Evolutionary conservation across 2,113 vertebrate genomes (phyloP).

Genomic region (Pelobates fuscus): DNA sequence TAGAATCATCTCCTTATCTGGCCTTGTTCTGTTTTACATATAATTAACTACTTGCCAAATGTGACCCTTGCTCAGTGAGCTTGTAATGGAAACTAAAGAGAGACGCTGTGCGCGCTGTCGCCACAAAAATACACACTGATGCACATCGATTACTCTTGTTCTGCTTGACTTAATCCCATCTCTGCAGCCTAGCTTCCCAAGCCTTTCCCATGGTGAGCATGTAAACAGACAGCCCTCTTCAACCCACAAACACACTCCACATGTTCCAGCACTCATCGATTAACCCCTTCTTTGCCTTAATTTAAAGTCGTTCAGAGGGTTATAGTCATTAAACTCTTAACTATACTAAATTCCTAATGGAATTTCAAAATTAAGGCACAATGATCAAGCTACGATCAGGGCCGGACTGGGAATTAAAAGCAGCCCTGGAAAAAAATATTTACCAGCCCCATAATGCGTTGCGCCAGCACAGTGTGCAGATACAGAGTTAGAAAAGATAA

Average conservation of each 20-base stretch:
- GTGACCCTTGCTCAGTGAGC: neutral
- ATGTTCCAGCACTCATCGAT: neutral
- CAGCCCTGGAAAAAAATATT: too few species aligned
- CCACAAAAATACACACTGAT: conserved; percentile 7
- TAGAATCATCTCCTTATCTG: too few species aligned
- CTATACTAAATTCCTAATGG: too few species aligned
- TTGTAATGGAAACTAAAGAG: neutral
- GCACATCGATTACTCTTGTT: conserved; percentile 7
- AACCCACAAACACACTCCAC: neutral
- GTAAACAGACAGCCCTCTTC: neutral
- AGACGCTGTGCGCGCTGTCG: neutral
- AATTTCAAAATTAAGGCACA: too few species aligned
- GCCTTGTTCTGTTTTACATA: neutral
- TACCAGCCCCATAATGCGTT: too few species aligned
- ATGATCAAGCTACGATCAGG: too few species aligned
- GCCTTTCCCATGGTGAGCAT: neutral
- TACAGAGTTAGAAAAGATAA: too few species aligned
- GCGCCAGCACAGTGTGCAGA: too few species aligned
- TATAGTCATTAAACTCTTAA: too few species aligned
- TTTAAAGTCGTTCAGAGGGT: too few species aligned
- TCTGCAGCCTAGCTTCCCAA: neutral
- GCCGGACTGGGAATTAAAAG: too few species aligned
- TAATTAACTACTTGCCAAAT: neutral
- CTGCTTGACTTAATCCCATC: conserved; percentile 11
- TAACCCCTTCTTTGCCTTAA: conserved; percentile 1